Evolutionary conservation across 1,140 invertebrate species (phyloP).

Genomic region (Rhagoletis zephyria): DNA sequence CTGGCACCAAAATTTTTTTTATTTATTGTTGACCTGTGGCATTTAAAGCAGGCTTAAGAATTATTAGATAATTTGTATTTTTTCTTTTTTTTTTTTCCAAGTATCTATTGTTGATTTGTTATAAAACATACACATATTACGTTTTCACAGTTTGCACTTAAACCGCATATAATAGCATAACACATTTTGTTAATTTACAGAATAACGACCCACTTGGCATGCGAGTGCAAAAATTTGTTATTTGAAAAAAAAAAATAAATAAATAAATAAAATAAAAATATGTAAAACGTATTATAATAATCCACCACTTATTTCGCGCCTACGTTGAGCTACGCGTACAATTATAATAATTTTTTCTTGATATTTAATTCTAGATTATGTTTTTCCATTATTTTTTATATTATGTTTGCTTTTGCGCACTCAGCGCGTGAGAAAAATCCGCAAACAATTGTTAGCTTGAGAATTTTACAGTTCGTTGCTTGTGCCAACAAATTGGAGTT

Average conservation of each 20-base stretch:
- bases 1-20: too few species aligned
- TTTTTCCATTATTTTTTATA: background rate
- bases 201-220: background rate
- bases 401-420: background rate
- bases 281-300: background rate
- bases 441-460: slow-evolving; percentile 35
- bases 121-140: too few species aligned
- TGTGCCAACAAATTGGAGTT: background rate
- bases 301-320: background rate
- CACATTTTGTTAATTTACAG: too few species aligned
- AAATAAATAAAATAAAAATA: background rate
- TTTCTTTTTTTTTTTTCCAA: too few species aligned
- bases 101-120: too few species aligned
- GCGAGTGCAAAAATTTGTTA: background rate
- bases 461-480: slow-evolving; percentile 1
- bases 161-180: too few species aligned
- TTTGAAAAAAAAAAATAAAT: background rate
- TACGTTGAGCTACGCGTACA: background rate
- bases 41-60: too few species aligned
- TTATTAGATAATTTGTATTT: too few species aligned
- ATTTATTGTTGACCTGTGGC: too few species aligned
- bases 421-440: slow-evolving; percentile 32
- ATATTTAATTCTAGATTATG: background rate
- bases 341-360: slow-evolving; percentile 3
- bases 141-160: too few species aligned